Base-by-base conservation (phyloP, 1,140 invertebrate species). In the Battus philenor region DNA sequence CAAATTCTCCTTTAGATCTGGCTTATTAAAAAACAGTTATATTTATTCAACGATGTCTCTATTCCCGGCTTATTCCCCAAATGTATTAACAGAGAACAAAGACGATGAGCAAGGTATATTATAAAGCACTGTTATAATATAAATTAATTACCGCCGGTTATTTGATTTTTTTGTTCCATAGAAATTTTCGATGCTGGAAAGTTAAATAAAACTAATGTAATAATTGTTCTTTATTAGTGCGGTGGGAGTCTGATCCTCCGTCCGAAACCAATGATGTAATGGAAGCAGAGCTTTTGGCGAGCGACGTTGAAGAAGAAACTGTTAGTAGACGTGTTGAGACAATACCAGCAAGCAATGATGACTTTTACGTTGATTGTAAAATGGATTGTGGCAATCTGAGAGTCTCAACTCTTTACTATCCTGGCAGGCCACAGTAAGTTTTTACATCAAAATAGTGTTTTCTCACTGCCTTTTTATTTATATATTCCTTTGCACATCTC, bases 331-430 rank as follows among this genome's bases (percentile, higher is more conserved):
- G 13, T 29, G 24, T 7, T 2, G 3, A 26, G 17, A 17, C 24
- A 11, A 2, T 1, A 2, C 8, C 18, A 29, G 12, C 33, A 16
- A 27, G 18, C n/a, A 43, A 41, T 8, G 17, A 59, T 4, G 50
- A 69, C 15, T 80, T 65, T 33, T 80, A 78, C 30, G 7, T 67
- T 2, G 74, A 80, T 41, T 31, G 48, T 27, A 68, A 66, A 31
- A 32, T 52, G 9, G 75, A 82, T 30, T 34, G 36, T 24, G 78
- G 64, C 8, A 82, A 82, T 34, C 50, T 79, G 9, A 52, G 64
- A 1, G 69, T 81, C 0, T 77, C 77, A 3, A 81, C 77, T 0
- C 54, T 81, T 2, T 78, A 81, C 47, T 81, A 77, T 39, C 74
- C 77, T 2, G 75, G 74, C 16, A 51, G 75, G 10, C 75, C 77